A percentile compares a stretch with the other conserved stretches of the same genome.
phyloP scores from a whole-genome alignment of 2,113 vertebrate genomes.

The Crypturellus undulatus region DNA sequence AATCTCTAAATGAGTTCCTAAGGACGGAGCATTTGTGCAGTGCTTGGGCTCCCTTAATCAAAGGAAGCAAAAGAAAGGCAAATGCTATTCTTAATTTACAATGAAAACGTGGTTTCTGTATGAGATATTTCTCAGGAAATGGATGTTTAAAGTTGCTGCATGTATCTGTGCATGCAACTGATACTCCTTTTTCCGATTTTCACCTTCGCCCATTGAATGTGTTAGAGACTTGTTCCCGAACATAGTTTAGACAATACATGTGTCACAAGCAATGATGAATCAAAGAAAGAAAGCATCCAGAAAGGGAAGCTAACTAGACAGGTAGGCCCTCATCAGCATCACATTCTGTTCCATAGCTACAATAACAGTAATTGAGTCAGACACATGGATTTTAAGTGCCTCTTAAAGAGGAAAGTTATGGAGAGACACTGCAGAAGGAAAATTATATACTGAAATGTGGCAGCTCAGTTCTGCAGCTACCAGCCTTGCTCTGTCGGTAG shows the following conservation, averaged over 20 bases:
- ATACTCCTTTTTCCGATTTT: not conserved
- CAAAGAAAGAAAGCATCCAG: conserved; percentile 65
- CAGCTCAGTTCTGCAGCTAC: conserved; percentile 65
- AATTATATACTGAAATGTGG: conserved; percentile 57
- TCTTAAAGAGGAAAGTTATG: conserved; percentile 74
- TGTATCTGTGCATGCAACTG: conserved; percentile 13
- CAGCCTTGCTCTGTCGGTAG: conserved; percentile 48
- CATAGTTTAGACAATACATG: conserved; percentile 58
- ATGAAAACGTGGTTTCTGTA: not conserved
- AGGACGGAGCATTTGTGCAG: not conserved
- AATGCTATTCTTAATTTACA: not conserved
- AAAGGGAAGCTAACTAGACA: conserved; percentile 73
- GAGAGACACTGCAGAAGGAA: conserved; percentile 54
- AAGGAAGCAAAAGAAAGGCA: not conserved
- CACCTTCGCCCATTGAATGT: conserved; percentile 40
- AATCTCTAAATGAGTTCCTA: conserved; percentile 19
- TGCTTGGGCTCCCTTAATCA: not conserved
- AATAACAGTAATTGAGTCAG: conserved; percentile 72
- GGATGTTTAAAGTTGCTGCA: not conserved
- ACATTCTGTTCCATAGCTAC: conserved; percentile 30
- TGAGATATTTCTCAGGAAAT: not conserved
- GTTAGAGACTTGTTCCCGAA: conserved; percentile 67
- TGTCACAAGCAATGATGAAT: conserved; percentile 76
- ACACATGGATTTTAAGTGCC: conserved; percentile 73
- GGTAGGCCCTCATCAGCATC: conserved; percentile 70